phyloP scores from a whole-genome alignment of 2,113 vertebrate species.

The Microcebus murinus region DNA sequence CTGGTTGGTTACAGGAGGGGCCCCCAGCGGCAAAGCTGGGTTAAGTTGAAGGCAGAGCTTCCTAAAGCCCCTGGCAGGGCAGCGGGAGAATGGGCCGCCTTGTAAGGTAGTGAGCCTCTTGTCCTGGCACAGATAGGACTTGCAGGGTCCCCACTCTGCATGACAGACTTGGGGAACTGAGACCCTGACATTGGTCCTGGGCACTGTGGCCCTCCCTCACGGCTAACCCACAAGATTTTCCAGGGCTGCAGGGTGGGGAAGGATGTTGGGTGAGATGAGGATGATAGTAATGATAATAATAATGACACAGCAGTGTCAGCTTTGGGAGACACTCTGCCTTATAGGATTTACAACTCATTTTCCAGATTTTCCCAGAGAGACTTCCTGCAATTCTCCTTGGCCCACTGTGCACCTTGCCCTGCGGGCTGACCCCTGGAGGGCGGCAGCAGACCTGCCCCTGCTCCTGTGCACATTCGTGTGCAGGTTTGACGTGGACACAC shows the following conservation, averaged over 20 bases:
- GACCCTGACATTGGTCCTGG: background rate
- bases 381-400: conserved; percentile 57
- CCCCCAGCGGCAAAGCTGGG: background rate
- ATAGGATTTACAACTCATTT: too few relatives aligned
- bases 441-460: background rate
- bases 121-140: background rate
- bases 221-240: background rate
- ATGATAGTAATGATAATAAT: too few relatives aligned
- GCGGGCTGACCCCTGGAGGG: background rate
- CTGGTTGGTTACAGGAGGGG: background rate
- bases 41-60: background rate
- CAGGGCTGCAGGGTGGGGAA: too few relatives aligned
- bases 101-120: conserved; percentile 61
- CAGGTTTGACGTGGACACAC: background rate
- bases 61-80: background rate
- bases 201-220: too few relatives aligned
- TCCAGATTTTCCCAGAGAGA: background rate
- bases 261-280: too few relatives aligned
- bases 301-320: too few relatives aligned
- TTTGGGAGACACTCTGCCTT: too few relatives aligned
- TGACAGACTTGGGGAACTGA: background rate
- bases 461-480: background rate
- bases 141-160: background rate
- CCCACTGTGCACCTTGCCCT: background rate
- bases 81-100: background rate